phyloP scores from a whole-genome alignment of 2,113 vertebrate species.

The Microcebus griseorufus region DNA sequence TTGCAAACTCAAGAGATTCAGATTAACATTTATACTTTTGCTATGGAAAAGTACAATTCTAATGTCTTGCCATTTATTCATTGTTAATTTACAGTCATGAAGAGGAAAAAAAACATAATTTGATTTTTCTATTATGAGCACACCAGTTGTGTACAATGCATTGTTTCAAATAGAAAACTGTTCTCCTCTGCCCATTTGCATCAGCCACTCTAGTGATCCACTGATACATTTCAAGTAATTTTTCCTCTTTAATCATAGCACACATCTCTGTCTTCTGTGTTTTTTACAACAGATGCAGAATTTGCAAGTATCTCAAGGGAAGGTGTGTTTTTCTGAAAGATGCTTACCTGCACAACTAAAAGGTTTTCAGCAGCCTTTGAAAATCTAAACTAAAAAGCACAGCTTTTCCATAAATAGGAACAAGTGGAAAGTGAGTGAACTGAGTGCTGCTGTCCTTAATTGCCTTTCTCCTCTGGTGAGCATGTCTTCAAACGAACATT shows the following conservation, averaged over 20 bases:
- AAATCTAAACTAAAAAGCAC: background rate
- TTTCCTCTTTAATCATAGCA: constrained; percentile 43
- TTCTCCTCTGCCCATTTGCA: constrained; percentile 20
- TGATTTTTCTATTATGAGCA: background rate
- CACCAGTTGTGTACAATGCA: background rate
- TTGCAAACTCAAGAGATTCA: constrained; percentile 54
- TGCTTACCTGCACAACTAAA: constrained; percentile 34
- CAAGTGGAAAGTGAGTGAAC: background rate
- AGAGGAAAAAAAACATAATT: background rate
- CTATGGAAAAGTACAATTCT: constrained; percentile 40
- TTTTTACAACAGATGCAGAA: constrained; percentile 58
- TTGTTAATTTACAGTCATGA: constrained; percentile 43
- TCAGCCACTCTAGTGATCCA: background rate
- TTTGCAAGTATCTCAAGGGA: constrained; percentile 50
- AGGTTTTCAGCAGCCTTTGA: background rate
- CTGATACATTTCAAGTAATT: constrained; percentile 49
- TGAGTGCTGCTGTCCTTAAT: background rate
- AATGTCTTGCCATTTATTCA: constrained; percentile 14
- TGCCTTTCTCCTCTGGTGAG: background rate
- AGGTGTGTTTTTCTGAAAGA: constrained; percentile 28
- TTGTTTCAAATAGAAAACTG: constrained; percentile 24
- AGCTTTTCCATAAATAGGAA: background rate
- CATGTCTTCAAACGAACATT: background rate
- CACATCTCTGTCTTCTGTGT: background rate
- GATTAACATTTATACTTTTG: constrained; percentile 42